Conservation (phyloP, 2,888 invertebrate genomes). For the Rhabditoides inermis region DNA sequence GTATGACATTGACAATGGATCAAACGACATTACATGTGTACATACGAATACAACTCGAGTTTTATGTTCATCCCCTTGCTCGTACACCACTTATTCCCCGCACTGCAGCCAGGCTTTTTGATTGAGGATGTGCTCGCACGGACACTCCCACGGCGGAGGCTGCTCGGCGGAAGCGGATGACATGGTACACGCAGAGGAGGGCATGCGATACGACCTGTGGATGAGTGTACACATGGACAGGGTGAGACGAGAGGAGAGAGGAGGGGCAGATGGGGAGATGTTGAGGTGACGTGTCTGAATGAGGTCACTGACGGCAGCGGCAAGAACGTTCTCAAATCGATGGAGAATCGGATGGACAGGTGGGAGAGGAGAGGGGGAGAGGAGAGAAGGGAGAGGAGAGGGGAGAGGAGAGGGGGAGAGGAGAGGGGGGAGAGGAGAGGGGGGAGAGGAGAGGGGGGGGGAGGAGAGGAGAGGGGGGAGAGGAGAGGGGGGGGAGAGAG, state of each 20-base stretch:
- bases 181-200: too few relatives aligned
- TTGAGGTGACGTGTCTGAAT: conserved; percentile 80
- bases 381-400: neutral
- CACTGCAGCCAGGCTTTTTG: too few relatives aligned
- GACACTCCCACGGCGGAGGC: too few relatives aligned
- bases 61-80: too few relatives aligned
- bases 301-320: conserved; percentile 65
- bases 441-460: neutral
- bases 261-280: conserved; percentile 24
- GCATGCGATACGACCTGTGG: conserved; percentile 23
- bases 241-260: conserved; percentile 20
- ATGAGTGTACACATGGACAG: conserved; percentile 25
- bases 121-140: too few relatives aligned
- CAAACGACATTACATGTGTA: too few relatives aligned
- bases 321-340: conserved; percentile 21
- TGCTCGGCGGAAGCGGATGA: too few relatives aligned
- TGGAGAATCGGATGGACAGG: neutral
- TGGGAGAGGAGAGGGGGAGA: neutral
- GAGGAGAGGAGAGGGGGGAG: neutral
- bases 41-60: too few relatives aligned
- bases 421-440: neutral
- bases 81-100: too few relatives aligned
- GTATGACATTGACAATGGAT: too few relatives aligned
- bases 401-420: conserved; percentile 1
- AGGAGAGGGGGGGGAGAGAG: neutral